Evolutionary conservation across 2,113 vertebrate species (phyloP), one percentile per base, ranked within the genome.

Genomic region (Oncorhynchus mykiss): DNA sequence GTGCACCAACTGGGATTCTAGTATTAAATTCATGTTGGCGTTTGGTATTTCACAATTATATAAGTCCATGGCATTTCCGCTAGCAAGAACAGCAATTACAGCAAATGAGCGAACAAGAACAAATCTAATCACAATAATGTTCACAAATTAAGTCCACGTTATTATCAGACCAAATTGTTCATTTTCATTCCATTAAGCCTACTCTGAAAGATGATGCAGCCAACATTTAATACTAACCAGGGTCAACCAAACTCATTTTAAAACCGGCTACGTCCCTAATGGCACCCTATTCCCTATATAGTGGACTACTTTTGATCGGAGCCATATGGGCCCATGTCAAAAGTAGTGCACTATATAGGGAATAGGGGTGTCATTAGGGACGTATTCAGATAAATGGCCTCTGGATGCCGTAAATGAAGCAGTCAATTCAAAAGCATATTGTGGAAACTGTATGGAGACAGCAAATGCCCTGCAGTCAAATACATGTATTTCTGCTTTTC

Each of bases 121-220:
- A 13, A 68, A 71, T 72, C 64, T 69, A 75, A 70, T 72, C 34
- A 18, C 8, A 9, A 1, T 67, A 71, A 67, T 54, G 67, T 51
- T 71, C 71, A 71, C 62, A 67, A 74, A 83, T 29, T 59, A 62
- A 25, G n/a, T 67, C 64, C 31, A 70, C 59, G 13, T 60, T 66
- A 78, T 51, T 65, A 75, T 78, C 77, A 18, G 57, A 48, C 54
- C 1, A 49, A 51, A 68, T n/a, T 67, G 2, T 24, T 71, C 34
- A 16, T 57, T 65, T 66, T 75, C 72, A 72, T 72, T 74, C 71
- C 78, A 74, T 75, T 59, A 72, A 25, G 48, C 59, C 8, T n/a
- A 22, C 49, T 60, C 24, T 9, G n/a, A 64, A 14, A 71, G 20
- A 62, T 70, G 2, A 73, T 11, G 22, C 3, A 16, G 22, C 12